phyloP scores from a whole-genome alignment of 2,888 invertebrate species.

The Leucozona laternaria region DNA sequence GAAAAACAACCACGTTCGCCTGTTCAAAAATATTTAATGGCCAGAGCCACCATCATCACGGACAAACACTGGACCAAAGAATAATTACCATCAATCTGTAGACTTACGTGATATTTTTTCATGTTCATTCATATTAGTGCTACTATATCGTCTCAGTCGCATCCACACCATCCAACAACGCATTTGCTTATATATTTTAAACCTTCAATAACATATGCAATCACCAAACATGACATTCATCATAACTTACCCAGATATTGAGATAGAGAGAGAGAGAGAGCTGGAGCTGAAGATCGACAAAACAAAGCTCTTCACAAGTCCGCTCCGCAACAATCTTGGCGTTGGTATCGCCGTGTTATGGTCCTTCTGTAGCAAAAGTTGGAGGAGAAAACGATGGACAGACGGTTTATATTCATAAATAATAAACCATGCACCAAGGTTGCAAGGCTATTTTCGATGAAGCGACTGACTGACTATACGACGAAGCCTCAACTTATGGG shows the following conservation, averaged over 20 bases:
- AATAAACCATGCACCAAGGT: constrained; percentile 72
- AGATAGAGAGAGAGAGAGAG: background rate
- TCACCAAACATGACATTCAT: constrained; percentile 76
- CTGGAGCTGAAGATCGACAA: constrained; percentile 2
- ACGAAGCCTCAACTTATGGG: constrained; percentile 51
- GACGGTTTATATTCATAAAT: constrained; percentile 74
- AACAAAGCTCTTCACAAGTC: constrained; percentile 4
- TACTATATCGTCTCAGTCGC: constrained; percentile 51
- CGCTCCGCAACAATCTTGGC: background rate
- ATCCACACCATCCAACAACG: constrained; percentile 27
- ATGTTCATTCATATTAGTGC: constrained; percentile 65
- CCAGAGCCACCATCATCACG: constrained; percentile 53
- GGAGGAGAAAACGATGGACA: constrained; percentile 42
- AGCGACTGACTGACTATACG: background rate
- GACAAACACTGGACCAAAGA: constrained; percentile 38
- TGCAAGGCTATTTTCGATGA: constrained; percentile 44
- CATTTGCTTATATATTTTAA: constrained; percentile 72
- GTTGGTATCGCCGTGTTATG: constrained; percentile 15
- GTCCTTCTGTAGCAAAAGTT: constrained; percentile 53
- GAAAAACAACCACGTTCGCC: constrained; percentile 45
- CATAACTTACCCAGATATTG: constrained; percentile 70
- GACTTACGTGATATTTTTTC: constrained; percentile 74
- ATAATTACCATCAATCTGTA: constrained; percentile 75
- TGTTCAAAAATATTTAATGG: constrained; percentile 47
- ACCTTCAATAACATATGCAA: constrained; percentile 70